These are phyloP conservation scores for Dicaeum eximium DNA, from an alignment of 2,113 vertebrate species.

Conservation along the genomic window DNA sequence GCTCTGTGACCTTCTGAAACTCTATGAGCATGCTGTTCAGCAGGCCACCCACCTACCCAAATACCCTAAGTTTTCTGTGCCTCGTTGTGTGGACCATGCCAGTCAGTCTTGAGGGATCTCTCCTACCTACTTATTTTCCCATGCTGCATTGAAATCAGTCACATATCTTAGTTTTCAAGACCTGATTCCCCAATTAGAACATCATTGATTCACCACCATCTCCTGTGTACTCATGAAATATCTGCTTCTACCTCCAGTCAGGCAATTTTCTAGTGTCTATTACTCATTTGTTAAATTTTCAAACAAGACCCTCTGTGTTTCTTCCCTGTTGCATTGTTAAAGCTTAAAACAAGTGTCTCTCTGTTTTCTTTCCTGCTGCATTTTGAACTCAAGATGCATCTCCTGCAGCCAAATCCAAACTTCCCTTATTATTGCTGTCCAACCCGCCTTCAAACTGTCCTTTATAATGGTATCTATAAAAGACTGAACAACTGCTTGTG, in stretches of 20 bases:
- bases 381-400: conserved; percentile 10
- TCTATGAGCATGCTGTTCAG: not conserved
- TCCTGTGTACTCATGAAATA: not conserved
- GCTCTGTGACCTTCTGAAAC: not conserved
- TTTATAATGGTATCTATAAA: not conserved
- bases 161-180: not conserved
- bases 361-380: conserved; percentile 25
- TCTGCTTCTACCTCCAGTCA: not conserved
- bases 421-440: not conserved
- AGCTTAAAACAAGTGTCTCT: conserved; percentile 18
- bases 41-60: not conserved
- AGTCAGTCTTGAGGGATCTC: not conserved
- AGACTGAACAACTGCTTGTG: not conserved
- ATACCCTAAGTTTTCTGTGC: not conserved
- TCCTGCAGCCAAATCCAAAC: conserved; percentile 41
- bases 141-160: not conserved
- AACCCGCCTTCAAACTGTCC: not conserved
- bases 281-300: not conserved
- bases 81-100: not conserved
- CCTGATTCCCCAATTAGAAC: not conserved
- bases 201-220: not conserved
- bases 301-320: conserved; percentile 17
- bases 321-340: not conserved
- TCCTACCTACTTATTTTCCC: not conserved
- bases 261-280: not conserved